These are phyloP conservation scores for Poicephalus gulielmi DNA, from an alignment of 2,113 vertebrate species.

Conservation along the genomic window DNA sequence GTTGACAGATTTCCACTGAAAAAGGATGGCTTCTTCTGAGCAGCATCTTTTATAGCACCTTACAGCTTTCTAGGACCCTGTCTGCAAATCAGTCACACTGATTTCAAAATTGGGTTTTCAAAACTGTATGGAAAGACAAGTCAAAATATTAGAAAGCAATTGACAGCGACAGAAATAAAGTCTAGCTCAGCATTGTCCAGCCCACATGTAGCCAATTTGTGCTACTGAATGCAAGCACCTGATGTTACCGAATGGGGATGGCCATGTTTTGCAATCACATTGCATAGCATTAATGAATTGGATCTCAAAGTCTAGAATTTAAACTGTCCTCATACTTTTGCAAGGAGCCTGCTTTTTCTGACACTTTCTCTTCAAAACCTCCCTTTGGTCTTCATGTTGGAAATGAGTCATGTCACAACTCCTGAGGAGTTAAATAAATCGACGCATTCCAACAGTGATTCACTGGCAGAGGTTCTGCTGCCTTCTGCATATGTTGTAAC, in stretches of 20 bases:
- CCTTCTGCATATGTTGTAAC: background rate
- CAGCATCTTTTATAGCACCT: background rate
- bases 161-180: background rate
- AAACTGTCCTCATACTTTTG: background rate
- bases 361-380: background rate
- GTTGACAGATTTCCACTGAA: background rate
- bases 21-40: background rate
- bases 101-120: background rate
- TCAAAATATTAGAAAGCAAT: background rate
- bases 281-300: background rate
- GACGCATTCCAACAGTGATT: background rate
- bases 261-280: background rate
- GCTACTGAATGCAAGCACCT: background rate
- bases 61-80: background rate
- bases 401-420: conserved; percentile 8
- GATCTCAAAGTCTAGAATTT: background rate
- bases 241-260: background rate
- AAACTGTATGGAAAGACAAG: background rate
- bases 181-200: background rate
- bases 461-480: background rate
- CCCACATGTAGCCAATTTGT: background rate
- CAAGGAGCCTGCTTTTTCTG: background rate
- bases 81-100: background rate
- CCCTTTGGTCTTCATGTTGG: background rate
- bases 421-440: background rate